These are phyloP conservation scores for Eutrigla gurnardus DNA, from an alignment of 2,797 vertebrate genomes.

Conservation along the genomic window DNA sequence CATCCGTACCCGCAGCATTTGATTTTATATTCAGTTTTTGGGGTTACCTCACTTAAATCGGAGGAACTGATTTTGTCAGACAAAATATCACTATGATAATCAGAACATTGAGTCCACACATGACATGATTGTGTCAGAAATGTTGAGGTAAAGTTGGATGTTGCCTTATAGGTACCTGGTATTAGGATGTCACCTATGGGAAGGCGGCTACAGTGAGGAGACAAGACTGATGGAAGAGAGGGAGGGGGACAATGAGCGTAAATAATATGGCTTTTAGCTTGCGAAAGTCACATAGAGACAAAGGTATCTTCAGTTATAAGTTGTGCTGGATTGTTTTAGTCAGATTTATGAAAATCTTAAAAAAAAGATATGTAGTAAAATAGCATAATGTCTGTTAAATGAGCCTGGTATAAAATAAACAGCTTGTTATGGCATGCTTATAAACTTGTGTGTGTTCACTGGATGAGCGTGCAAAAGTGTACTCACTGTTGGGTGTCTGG, in stretches of 20 bases:
- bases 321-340: not conserved
- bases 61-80: slow-evolving; percentile 24
- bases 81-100: slow-evolving; percentile 6
- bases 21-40: not conserved
- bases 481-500: slow-evolving; percentile 92
- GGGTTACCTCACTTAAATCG: slow-evolving; percentile 4
- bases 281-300: slow-evolving; percentile 2
- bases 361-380: slow-evolving; percentile 16
- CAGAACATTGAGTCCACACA: slow-evolving; percentile 21
- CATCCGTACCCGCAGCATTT: not conserved
- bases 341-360: not conserved
- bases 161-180: slow-evolving; percentile 12
- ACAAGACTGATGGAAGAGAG: slow-evolving; percentile 14
- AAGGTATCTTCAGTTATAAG: not conserved
- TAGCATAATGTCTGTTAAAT: slow-evolving; percentile 22
- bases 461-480: slow-evolving; percentile 22
- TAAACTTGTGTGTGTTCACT: slow-evolving; percentile 23
- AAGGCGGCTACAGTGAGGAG: slow-evolving; percentile 10
- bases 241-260: slow-evolving; percentile 5
- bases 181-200: slow-evolving; percentile 20
- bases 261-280: slow-evolving; percentile 6
- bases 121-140: slow-evolving; percentile 11
- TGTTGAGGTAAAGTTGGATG: slow-evolving; percentile 5
- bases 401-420: slow-evolving; percentile 27
- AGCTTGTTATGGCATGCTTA: slow-evolving; percentile 37